Base-by-base conservation (phyloP, 1,140 invertebrate species). In the Conus betulinus region DNA sequence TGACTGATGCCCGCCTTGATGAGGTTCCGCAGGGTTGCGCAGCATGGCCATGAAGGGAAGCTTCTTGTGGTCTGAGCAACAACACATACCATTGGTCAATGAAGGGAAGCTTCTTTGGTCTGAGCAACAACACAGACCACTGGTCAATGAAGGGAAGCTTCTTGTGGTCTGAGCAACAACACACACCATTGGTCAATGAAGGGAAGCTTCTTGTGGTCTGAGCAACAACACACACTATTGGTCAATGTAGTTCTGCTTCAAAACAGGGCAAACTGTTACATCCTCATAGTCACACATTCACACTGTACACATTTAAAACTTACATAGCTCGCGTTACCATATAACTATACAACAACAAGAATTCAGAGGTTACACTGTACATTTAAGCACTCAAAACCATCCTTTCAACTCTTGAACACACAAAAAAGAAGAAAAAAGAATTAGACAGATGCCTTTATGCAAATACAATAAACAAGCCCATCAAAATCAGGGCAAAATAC, bases 121-220 rank as follows among this genome's bases (percentile, higher is more conserved):
- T 95, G 91, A 85, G 90, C 88, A 89, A 55, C 88, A 78, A 87
- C 52, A 60, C 57, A 60, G 1, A 60, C 57, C 78, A 88, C 76
- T 39, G 39, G 39, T 39, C 39, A 55, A 96, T 96, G 57, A 95
- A 96, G 63, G 96, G 96, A 20, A 96, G 91, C 89, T 96, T 96
- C 87, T 93, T 95, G 85, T 95, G 91, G 91, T 96, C 95, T 95
- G 91, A 85, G 90, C 88, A 89, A 55, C 88, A 78, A 87, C 52
- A 60, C 57, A 60, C 57, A 60, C 57, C 78, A 88, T 84, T 39
- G 39, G 39, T 39, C 39, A 55, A 96, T 96, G 57, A 60, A 60
- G 57, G 4, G 89, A 23, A 96, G 91, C 89, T 96, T 96, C 87
- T 93, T 95, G 85, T 95, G 91, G 91, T 96, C 95, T 95, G 91